Base-by-base conservation (phyloP, 2,113 vertebrate genomes). In the Solenodon paradoxus region DNA sequence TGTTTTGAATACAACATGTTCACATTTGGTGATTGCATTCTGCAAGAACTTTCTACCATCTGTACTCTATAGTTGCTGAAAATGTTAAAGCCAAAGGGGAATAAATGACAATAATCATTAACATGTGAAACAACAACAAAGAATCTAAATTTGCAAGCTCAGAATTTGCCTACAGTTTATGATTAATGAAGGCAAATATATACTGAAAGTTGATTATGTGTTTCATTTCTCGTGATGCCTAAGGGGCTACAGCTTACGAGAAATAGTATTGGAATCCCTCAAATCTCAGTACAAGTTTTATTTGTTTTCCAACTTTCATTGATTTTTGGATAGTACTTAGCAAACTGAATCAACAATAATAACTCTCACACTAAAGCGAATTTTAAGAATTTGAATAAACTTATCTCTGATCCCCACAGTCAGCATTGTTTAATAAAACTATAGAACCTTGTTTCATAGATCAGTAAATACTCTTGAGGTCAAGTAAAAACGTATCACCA, bases 181-280 rank as follows among this genome's bases (percentile, higher is more conserved):
- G 98, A 98, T 98, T 98, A 98, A 98, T 98, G 98, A 94, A 97
- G 96, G 97, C 55, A 78, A 95, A 92, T 92, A 93, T 87, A 98
- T 97, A 96, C 95, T 95, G 96, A 98, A 98, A 98, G 95, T 96
- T 97, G 98, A 98, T 98, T 97, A 98, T 96, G 94, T 97, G 88
- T 95, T 98, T 98, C 97, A 95, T 92, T 98, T 92, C 92, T 95
- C 35, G 80, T 90, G 96, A 96, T 19, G 92, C 97, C 97, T 96
- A 84, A 91, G 92, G 97, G 95, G 38, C 38, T 97, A 72, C 88
- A 80, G 84, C 96, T 97, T 98, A 97, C 95, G 96, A 90, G 88
- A 86, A 95, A 63, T 51, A 94, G 68, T 83, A 95, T 81, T 87
- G 74, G 97, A 98, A 98, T 97, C 75, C 77, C 92, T 97, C 96